Evolutionary conservation across 2,113 vertebrate species (phyloP).

Genomic region (Chaetodon auriga): DNA sequence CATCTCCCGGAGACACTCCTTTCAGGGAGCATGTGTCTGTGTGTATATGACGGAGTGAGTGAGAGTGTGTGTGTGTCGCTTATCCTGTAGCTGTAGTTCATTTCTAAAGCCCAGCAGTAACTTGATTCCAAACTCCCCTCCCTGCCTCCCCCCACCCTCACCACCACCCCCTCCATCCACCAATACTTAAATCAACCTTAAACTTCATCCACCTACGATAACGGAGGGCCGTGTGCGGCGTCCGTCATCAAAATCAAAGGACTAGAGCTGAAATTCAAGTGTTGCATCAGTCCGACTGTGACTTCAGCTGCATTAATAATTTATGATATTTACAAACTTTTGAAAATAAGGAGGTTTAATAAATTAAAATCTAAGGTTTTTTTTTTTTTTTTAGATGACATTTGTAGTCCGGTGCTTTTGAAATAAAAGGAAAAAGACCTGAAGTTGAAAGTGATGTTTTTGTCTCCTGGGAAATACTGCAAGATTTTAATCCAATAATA

Average conservation of each 20-base stretch:
- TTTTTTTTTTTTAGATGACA: neutral
- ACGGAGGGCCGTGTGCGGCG: neutral
- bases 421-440: neutral
- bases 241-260: neutral
- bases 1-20: constrained; percentile 72
- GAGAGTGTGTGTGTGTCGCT: constrained; percentile 27
- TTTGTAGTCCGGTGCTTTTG: neutral
- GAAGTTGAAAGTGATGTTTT: neutral
- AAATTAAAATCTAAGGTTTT: neutral
- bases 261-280: neutral
- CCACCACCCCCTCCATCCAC: neutral
- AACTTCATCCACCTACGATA: constrained; percentile 2
- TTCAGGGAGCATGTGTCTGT: neutral
- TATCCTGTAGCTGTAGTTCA: constrained; percentile 26
- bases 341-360: no score
- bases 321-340: neutral
- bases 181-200: constrained; percentile 36
- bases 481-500: neutral
- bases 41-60: constrained; percentile 7
- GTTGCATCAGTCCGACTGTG: fast-evolving
- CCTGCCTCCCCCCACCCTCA: neutral
- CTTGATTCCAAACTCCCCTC: constrained; percentile 19
- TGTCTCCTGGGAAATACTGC: neutral
- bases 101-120: constrained; percentile 45
- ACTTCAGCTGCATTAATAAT: neutral